Base-by-base conservation (phyloP, 2,113 vertebrate species). In the Triplophysa rosa region DNA sequence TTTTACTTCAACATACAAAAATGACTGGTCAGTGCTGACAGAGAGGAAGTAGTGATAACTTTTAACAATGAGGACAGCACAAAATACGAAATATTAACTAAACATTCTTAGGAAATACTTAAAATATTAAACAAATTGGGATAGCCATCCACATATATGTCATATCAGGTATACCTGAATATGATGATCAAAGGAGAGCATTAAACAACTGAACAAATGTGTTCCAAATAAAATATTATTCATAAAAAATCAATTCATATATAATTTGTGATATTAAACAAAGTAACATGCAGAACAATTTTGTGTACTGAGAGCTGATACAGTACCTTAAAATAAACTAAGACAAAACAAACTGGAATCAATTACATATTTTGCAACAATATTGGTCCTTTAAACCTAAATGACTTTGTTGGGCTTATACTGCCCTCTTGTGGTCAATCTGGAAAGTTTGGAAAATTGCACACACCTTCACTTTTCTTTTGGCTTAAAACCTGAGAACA, bases 401-500 rank as follows among this genome's bases (percentile, higher is more conserved):
- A 62, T 47, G 3, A 47, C 21, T 47, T 45, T 17, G 59, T 67
- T 83, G 33, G 13, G 40, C 56, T 58, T 17, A 64, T 21, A 81
- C 80, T 84, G 82, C 86, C 84, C 45, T 64, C 84, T 77, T 58
- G 79, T 84, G 86, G 59, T 49, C 26, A 33, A 12, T 67, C 29
- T 61, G 63, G 56, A 17, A 26, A 17, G 2, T 56, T 56, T 37
- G 17, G 19, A 33, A 70, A 78, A 76, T 40, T 45, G 42, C 42
- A 45, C 42, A 45, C 42, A 45, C 11, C 42, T 74, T 84, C n/a
- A 84, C 13, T 79, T 82, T 66, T 86, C 63, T 49, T 40, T n/a
- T 14, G 7, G 13, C 42, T 62, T 84, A 26, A 84, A 64, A 40
- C 72, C 62, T 33, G 78, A 80, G 77, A 92, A 93, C 92, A 94